Base-by-base conservation (phyloP, 2,113 vertebrate genomes). In the Climacteris rufus region DNA sequence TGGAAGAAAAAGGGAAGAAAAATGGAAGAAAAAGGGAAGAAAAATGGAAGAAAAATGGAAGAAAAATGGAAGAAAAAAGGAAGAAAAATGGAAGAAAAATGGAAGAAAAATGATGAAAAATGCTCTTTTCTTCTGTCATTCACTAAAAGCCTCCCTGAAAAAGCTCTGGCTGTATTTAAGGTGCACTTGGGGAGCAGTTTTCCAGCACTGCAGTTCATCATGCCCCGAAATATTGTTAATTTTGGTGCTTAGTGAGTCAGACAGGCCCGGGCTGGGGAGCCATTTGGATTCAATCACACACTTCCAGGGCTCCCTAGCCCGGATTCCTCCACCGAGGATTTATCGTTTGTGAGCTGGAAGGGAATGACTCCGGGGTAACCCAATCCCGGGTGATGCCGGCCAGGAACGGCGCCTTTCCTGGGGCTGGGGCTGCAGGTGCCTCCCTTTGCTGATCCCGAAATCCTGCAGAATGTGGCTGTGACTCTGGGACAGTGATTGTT, bases 241-340 rank as follows among this genome's bases (percentile, higher is more conserved):
- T 83, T 74, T 35, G 54, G 75, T 64, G 9, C 23, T 76, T 20
- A 88, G 82, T 31, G 84, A 54, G 70, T 3, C 4, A 7, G 66
- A 44, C 87, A 83, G 84, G 87, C 66, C 54, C 0, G 39, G 82
- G 61, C 83, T 63, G 50, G 2, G 37, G 81, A 69, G 78, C 83
- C 94, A 89, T 96, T 96, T 96, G 96, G 95, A 76, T 96, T 93
- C 65, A 95, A 97, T 96, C 88, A 93, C 24, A 6, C 77, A 5
- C 84, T 90, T 42, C 93, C 91, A 53, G 42, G 74, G 12, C 84
- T 91, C 65, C 79, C 77, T 2, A 88, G 76, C 90, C 82, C 19
- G 14, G 71, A 60, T 83, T 90, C 93, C 94, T 83, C 84, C 30
- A 54, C 63, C 81, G 28, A 70, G 60, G 93, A 96, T 93, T 95